Evolutionary conservation across 2,113 vertebrate species (phyloP), one percentile per base, ranked within the genome.

Genomic region (Pogonocichla stellata): DNA sequence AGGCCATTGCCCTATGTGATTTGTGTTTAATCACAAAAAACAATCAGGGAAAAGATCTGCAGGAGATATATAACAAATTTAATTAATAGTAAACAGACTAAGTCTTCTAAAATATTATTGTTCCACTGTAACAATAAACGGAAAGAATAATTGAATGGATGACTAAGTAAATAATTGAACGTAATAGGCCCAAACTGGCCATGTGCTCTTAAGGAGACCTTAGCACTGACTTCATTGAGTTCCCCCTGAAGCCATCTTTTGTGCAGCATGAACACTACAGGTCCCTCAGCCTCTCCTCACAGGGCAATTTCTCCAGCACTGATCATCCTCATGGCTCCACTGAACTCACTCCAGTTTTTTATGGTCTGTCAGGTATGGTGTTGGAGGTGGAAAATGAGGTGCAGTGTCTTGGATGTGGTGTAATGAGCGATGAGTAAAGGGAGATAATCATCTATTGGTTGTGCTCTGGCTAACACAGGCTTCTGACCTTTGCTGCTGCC

Each of bases 21-120:
- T 82, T 92, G 40, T 80, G 43, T 78, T 88, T 94, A 86, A 90
- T 77, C 67, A 57, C 22, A 89, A 94, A 93, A 93, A 94, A 90
- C 34, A 95, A 94, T 70, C 67, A 60, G n/a, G 75, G 85, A 88
- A 70, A 29, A 75, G 42, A 78, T 69, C 66, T 65, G 50, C 51
- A 19, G 4, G 54, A 73, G 31, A 83, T 34, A 82, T 18, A 53
- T 16, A 74, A 29, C 54, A 48, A 75, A 66, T 70, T 62, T 92
- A 86, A 94, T 82, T 72, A 96, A 92, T 33, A 71, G 54, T 28
- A 94, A 71, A 90, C 29, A 94, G 60, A 43, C 22, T 19, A 84
- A 34, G 40, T 45, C 17, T 90, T 54, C 56, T 74, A 80, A 93
- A 90, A 93, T 47, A 50, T 86, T 86, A 72, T 71, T 65, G 64